phyloP scores from a whole-genome alignment of 2,113 vertebrate species.

The Mormyrus iriodes region DNA sequence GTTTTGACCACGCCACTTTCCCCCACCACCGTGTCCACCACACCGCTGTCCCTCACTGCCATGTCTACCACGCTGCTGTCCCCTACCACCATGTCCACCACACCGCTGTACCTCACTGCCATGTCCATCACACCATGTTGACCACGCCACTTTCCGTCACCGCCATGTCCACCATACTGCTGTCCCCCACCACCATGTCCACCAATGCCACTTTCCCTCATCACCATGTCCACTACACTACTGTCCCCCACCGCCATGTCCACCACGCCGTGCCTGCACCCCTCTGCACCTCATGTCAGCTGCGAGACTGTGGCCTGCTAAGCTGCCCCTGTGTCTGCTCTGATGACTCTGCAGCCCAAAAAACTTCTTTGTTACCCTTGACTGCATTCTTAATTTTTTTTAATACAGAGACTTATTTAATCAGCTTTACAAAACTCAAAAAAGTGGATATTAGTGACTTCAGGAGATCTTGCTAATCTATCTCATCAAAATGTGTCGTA shows the following conservation, averaged over 20 bases:
- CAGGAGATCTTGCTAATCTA: not conserved
- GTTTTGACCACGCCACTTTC: too few relatives aligned
- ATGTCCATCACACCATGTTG: too few relatives aligned
- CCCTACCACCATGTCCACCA: not conserved
- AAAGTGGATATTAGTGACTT: slow-evolving; percentile 1
- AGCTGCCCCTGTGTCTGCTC: not conserved
- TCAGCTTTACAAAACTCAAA: not conserved
- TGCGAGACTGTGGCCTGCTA: too few relatives aligned
- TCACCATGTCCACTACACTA: too few relatives aligned
- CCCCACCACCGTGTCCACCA: not conserved
- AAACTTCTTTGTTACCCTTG: not conserved
- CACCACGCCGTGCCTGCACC: too few relatives aligned
- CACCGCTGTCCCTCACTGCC: not conserved
- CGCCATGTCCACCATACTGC: not conserved
- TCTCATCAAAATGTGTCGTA: slow-evolving; percentile 7
- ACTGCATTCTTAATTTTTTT: not conserved
- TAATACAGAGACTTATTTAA: not conserved
- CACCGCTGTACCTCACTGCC: too few relatives aligned
- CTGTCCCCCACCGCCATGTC: not conserved
- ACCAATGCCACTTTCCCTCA: not conserved
- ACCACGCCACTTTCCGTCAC: not conserved
- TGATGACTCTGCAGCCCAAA: not conserved
- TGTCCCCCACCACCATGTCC: not conserved
- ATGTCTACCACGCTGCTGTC: not conserved
- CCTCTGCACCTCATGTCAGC: not conserved